Evolutionary conservation across 1,140 invertebrate species (phyloP).

Genomic region (Heliothis subflexa): DNA sequence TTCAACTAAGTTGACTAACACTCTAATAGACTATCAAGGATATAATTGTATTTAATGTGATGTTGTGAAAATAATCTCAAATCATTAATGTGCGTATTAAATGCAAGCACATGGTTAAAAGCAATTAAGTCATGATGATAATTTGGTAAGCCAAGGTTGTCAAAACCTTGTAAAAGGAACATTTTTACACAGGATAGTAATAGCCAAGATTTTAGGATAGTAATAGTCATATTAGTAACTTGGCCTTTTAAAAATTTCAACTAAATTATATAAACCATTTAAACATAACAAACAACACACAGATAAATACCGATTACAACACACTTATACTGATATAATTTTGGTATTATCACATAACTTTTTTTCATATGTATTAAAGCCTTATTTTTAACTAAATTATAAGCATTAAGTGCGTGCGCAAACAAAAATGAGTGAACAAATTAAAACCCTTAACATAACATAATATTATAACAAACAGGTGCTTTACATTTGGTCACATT

Average conservation of each 20-base stretch:
- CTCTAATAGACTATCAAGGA: neutral
- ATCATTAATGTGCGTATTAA: conserved; percentile 30
- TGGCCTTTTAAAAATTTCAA: conserved; percentile 14
- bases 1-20: conserved; percentile 17
- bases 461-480: neutral
- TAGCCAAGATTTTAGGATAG: neutral
- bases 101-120: conserved; percentile 39
- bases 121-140: conserved; percentile 32
- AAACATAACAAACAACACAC: conserved; percentile 49
- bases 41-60: neutral
- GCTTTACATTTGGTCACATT: conserved; percentile 27
- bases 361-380: conserved; percentile 44
- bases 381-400: conserved; percentile 29
- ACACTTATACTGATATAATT: conserved; percentile 45
- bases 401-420: conserved; percentile 45
- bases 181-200: conserved; percentile 1
- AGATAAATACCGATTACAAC: conserved; percentile 41
- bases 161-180: conserved; percentile 26
- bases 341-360: conserved; percentile 47
- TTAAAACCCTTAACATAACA: conserved; percentile 26
- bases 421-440: conserved; percentile 32
- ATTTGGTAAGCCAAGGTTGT: conserved; percentile 5
- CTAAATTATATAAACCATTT: conserved; percentile 35
- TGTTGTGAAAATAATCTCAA: neutral
- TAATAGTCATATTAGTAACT: neutral